phyloP scores from a whole-genome alignment of 2,113 vertebrate species.

The Pseudopodoces humilis region DNA sequence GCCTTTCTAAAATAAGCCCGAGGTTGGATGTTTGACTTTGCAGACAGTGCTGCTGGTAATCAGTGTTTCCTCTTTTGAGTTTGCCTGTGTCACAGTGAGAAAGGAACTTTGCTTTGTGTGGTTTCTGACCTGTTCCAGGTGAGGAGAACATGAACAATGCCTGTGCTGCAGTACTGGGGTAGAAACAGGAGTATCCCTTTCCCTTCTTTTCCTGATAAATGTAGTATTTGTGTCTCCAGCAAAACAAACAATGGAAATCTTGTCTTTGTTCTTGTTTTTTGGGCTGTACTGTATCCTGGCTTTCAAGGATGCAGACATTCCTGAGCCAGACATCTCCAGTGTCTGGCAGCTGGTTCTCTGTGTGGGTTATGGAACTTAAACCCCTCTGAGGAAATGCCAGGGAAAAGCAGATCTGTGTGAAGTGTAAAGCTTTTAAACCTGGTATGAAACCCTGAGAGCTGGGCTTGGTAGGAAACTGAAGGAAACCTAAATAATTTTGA shows the following conservation, averaged over 20 bases:
- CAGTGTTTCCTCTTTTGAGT: conserved; percentile 13
- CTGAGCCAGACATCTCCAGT: conserved; percentile 25
- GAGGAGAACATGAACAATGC: background rate
- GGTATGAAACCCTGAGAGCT: background rate
- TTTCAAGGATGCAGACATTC: conserved; percentile 51
- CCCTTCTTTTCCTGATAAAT: background rate
- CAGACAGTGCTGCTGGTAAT: conserved; percentile 60
- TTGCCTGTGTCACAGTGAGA: background rate
- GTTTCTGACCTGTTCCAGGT: background rate
- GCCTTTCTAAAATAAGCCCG: conserved; percentile 78
- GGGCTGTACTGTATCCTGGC: background rate
- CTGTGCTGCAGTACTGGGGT: background rate
- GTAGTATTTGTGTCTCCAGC: background rate
- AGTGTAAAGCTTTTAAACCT: background rate
- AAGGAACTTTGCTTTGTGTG: background rate
- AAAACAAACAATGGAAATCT: conserved; percentile 14
- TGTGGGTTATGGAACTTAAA: background rate
- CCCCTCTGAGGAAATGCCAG: background rate
- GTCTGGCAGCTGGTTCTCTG: conserved; percentile 22
- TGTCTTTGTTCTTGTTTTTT: background rate
- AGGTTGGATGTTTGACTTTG: conserved; percentile 72
- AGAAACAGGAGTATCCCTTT: background rate
- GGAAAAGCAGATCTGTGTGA: background rate
- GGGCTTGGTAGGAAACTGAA: background rate
- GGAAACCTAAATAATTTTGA: background rate